Evolutionary conservation across 1,140 invertebrate genomes (phyloP).

Genomic region (Teleopsis dalmanni): DNA sequence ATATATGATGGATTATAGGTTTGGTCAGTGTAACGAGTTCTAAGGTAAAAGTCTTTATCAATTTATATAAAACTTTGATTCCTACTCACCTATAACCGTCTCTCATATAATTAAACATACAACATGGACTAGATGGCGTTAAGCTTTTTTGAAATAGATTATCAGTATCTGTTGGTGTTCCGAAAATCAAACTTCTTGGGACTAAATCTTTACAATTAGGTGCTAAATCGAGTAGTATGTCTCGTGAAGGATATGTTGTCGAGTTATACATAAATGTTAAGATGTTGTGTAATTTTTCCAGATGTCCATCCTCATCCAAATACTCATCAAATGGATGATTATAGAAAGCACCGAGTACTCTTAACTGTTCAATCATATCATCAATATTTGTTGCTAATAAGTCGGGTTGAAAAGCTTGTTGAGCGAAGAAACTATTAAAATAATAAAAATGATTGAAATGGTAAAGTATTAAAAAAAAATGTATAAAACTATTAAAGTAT

Average conservation of each 20-base stretch:
- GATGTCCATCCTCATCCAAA: conserved; percentile 14
- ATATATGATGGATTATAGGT: no score
- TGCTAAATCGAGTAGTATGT: conserved; percentile 27
- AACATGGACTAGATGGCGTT: conserved; percentile 34
- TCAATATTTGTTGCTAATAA: conserved; percentile 14
- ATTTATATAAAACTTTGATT: background rate
- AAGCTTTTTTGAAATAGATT: conserved; percentile 27
- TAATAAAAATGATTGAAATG: background rate
- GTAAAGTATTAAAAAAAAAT: background rate
- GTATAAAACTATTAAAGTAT: no score
- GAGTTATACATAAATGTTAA: conserved; percentile 26
- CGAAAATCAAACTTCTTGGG: conserved; percentile 28
- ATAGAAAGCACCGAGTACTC: conserved; percentile 27
- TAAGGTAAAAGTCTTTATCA: no score
- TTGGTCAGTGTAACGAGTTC: no score
- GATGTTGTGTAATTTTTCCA: conserved; percentile 24
- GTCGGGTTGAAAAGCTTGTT: conserved; percentile 3
- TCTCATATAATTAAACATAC: conserved; percentile 36
- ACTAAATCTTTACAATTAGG: conserved; percentile 33
- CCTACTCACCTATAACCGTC: conserved; percentile 21
- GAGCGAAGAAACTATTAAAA: background rate
- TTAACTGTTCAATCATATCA: conserved; percentile 25
- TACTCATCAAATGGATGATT: conserved; percentile 22
- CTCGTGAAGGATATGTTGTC: conserved; percentile 26
- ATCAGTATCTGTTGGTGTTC: conserved; percentile 24